These are phyloP conservation scores for Chelonia mydas DNA, from an alignment of 2,797 vertebrate genomes.

Conservation along the genomic window DNA sequence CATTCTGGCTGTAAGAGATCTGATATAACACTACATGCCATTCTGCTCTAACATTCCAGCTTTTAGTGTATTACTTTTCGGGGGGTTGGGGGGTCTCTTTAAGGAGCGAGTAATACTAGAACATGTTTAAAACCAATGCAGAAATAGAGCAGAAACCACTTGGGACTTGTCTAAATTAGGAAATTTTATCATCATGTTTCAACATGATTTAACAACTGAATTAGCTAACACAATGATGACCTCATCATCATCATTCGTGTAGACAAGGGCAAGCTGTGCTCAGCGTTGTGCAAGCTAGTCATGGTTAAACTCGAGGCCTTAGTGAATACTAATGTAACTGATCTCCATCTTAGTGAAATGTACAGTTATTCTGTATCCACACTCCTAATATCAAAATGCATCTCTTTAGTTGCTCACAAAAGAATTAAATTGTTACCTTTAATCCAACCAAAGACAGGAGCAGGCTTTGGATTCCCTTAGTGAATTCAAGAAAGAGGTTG, in stretches of 20 bases:
- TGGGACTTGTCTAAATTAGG: not conserved
- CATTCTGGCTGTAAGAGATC: fast-evolving
- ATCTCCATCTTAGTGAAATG: not conserved
- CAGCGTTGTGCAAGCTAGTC: not conserved
- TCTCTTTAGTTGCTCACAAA: constrained; percentile 23
- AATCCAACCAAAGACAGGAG: constrained; percentile 92
- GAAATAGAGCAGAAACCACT: not conserved
- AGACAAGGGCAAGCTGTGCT: not conserved
- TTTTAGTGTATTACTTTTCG: not conserved
- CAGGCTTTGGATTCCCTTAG: constrained; percentile 87
- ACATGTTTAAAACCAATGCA: not conserved
- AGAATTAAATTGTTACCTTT: constrained; percentile 80
- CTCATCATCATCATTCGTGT: not conserved
- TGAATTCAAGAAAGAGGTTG: constrained; percentile 85
- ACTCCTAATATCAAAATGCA: not conserved
- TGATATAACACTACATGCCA: not conserved
- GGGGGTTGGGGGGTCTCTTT: not conserved
- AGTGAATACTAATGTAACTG: not conserved
- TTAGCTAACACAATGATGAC: not conserved
- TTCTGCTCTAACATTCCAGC: not conserved
- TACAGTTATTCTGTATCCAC: not conserved
- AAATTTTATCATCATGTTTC: not conserved
- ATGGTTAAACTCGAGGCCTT: not conserved
- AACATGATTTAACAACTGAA: fast-evolving
- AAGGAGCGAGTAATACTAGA: not conserved